Evolutionary conservation across 2,113 vertebrate genomes (phyloP).

Genomic region (Myxocyprinus asiaticus): DNA sequence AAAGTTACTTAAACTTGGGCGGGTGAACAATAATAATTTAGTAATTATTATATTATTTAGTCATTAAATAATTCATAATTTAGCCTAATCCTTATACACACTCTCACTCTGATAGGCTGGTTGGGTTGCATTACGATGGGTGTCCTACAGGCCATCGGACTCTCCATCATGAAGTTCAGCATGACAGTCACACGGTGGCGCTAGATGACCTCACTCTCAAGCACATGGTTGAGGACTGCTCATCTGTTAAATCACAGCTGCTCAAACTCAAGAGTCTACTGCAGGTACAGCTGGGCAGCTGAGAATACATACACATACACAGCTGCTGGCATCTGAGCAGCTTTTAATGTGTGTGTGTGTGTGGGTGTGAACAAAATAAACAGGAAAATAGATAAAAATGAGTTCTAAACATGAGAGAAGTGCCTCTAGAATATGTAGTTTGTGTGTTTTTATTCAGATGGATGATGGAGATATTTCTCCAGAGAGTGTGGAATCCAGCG

Average conservation of each 20-base stretch:
- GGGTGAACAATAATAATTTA: too few relatives aligned
- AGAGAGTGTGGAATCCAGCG: constrained; percentile 62
- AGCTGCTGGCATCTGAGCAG: constrained; percentile 1
- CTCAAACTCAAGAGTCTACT: constrained; percentile 85
- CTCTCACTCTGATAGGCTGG: constrained; percentile 35
- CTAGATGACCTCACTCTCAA: constrained; percentile 86
- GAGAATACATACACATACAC: background rate
- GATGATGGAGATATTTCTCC: constrained; percentile 63
- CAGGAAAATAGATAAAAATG: background rate
- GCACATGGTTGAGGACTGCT: constrained; percentile 93
- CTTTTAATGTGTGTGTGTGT: background rate
- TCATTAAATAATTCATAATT: background rate
- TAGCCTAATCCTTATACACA: background rate
- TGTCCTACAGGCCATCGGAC: constrained; percentile 57
- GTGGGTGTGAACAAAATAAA: background rate
- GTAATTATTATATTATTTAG: too few relatives aligned
- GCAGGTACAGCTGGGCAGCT: constrained; percentile 68
- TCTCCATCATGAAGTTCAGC: constrained; percentile 65
- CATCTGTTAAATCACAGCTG: constrained; percentile 88
- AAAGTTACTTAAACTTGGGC: background rate
- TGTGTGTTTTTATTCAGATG: constrained; percentile 58
- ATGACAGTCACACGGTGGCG: constrained; percentile 72
- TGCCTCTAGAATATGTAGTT: background rate
- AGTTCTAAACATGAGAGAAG: background rate
- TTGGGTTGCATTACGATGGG: constrained; percentile 65